Evolutionary conservation across 2,797 vertebrate species (phyloP).

Genomic region (Anguilla pacifica): DNA sequence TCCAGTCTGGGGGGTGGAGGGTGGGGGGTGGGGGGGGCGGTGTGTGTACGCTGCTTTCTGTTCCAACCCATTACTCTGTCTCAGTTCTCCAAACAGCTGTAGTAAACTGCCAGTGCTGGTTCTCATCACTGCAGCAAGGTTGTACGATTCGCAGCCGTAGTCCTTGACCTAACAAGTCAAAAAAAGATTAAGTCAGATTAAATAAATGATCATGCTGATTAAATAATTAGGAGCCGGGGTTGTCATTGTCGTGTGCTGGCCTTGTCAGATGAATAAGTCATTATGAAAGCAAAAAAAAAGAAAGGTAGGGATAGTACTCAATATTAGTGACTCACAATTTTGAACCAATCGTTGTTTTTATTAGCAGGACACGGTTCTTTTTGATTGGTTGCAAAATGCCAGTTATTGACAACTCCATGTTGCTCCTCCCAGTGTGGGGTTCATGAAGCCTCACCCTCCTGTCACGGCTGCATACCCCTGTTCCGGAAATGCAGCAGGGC

Average conservation of each 20-base stretch:
- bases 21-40: background rate
- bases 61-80: background rate
- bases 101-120: background rate
- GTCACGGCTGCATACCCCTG: background rate
- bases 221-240: background rate
- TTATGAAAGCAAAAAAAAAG: too few species aligned
- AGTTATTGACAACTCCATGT: background rate
- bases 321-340: background rate
- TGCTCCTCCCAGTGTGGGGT: background rate
- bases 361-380: too few species aligned
- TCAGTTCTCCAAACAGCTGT: background rate
- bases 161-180: background rate
- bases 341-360: background rate
- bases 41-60: background rate
- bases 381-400: background rate
- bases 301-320: background rate
- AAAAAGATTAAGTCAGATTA: background rate
- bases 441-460: background rate
- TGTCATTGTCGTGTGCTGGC: background rate
- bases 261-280: too few species aligned
- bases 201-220: background rate
- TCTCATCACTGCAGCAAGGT: background rate
- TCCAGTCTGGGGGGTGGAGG: too few species aligned
- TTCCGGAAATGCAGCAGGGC: background rate
- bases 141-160: background rate